These are phyloP conservation scores for Exephanes ischioxanthus DNA, from an alignment of 2,888 invertebrate species.

Conservation along the genomic window DNA sequence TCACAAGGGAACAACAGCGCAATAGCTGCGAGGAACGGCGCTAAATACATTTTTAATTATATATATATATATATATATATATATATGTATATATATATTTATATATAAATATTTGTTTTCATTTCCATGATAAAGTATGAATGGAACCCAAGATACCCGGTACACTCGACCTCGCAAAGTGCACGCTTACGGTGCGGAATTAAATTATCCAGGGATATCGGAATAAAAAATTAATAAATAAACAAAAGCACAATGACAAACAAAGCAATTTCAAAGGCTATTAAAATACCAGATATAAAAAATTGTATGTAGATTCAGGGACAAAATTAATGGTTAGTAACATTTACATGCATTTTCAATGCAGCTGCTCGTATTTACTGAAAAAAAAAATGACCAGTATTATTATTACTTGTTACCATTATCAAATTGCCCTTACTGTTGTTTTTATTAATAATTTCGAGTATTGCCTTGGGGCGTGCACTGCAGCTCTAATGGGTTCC, in stretches of 20 bases:
- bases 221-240: no score
- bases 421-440: neutral
- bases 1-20: neutral
- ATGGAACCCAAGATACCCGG: no score
- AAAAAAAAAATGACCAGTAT: no score
- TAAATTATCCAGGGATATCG: no score
- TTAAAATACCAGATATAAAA: neutral
- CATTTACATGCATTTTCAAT: neutral
- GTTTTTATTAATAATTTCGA: neutral
- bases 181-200: no score
- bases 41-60: neutral
- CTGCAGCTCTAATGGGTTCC: neutral
- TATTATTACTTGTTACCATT: no score
- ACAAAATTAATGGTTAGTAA: neutral
- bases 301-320: neutral
- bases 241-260: no score
- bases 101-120: neutral
- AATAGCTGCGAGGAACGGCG: neutral
- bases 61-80: no score
- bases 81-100: no score
- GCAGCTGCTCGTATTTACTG: neutral
- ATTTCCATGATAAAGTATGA: neutral
- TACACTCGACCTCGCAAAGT: no score
- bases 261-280: no score
- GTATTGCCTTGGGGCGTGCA: neutral